A percentile compares a stretch with the other conserved stretches of the same genome.
These are phyloP conservation scores for Todus mexicanus DNA, from an alignment of 2,797 vertebrate genomes.

Conservation along the genomic window DNA sequence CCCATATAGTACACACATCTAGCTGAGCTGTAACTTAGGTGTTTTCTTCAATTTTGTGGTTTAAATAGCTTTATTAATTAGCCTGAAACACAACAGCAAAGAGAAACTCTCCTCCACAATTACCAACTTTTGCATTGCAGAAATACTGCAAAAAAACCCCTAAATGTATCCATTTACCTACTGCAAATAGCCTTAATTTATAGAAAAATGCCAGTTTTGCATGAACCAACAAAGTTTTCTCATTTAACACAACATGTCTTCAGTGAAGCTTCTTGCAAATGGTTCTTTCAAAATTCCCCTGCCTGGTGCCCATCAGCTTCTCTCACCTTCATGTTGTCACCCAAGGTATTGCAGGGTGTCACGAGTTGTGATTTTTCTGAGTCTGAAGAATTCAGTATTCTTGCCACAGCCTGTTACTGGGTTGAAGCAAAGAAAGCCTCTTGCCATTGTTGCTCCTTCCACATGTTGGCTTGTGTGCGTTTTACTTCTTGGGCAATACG, in stretches of 20 bases:
- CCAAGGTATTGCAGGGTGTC: conserved; percentile 3
- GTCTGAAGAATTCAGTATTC: conserved; percentile 46
- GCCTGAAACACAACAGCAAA: background rate
- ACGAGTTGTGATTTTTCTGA: conserved; percentile 45
- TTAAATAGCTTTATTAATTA: background rate
- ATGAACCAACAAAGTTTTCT: background rate
- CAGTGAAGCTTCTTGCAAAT: background rate
- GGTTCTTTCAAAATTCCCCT: background rate
- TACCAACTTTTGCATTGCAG: background rate
- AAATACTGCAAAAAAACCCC: background rate
- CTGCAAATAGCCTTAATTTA: background rate
- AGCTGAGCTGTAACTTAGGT: background rate
- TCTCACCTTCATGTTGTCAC: background rate
- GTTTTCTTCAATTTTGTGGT: background rate
- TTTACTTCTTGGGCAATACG: background rate
- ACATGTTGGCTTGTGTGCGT: background rate
- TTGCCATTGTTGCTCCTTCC: conserved; percentile 9
- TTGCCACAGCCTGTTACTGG: conserved; percentile 8
- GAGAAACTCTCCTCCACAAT: background rate
- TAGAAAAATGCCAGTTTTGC: background rate
- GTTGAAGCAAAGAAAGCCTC: conserved; percentile 21
- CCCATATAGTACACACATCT: background rate
- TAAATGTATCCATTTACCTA: background rate
- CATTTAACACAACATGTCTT: background rate
- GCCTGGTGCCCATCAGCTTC: background rate